Evolutionary conservation across 2,797 vertebrate genomes (phyloP).

Genomic region (Chloroceryle inda): DNA sequence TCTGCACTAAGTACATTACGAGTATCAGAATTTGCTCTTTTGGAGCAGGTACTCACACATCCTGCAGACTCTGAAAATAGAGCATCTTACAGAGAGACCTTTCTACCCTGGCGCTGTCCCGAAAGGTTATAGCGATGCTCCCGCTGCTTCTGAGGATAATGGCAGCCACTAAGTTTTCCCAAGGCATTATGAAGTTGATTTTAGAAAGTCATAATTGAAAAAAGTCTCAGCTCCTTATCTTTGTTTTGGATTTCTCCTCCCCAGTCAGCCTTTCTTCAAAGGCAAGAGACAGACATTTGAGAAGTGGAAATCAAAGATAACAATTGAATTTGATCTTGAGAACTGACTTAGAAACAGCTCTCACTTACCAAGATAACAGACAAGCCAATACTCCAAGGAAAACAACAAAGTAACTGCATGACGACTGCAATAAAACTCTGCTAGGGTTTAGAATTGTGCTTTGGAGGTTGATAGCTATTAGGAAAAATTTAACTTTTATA

Average conservation of each 20-base stretch:
- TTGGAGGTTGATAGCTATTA: not conserved
- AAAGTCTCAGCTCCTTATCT: not conserved
- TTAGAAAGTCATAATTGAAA: not conserved
- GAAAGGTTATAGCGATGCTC: not conserved
- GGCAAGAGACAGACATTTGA: not conserved
- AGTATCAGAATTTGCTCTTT: not conserved
- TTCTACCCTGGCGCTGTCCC: not conserved
- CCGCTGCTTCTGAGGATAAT: not conserved
- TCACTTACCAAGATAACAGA: not conserved
- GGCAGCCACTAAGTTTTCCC: not conserved
- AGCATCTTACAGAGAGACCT: accelerated
- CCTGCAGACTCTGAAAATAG: not conserved
- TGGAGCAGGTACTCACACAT: not conserved
- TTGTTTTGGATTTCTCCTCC: not conserved
- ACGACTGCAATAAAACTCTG: not conserved
- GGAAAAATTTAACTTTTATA: not conserved
- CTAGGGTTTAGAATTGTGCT: not conserved
- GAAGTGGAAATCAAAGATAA: not conserved
- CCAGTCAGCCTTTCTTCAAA: not conserved
- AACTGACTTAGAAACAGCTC: not conserved
- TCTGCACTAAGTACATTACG: not conserved
- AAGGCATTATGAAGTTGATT: not conserved
- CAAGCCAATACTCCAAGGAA: not conserved
- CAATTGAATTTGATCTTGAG: not conserved
- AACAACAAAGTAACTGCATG: not conserved